Percentiles rank a stretch among this genome's conserved stretches.
Conservation (phyloP, 53 echinoderm and acorn worm species). For the Temnopleurus reevesii region DNA sequence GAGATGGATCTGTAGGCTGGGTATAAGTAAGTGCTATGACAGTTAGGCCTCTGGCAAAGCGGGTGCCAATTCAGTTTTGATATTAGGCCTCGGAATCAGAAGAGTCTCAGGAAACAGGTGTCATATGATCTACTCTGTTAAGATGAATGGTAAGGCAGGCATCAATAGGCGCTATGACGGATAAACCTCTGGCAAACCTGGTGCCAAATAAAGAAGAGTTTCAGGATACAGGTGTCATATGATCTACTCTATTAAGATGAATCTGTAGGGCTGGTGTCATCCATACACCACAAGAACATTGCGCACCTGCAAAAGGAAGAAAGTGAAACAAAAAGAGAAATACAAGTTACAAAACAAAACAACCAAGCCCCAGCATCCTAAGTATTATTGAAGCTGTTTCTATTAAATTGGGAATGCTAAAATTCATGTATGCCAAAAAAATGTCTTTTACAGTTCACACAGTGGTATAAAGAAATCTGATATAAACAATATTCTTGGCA, state of each 20-base stretch:
- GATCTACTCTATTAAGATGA: constrained; percentile 83
- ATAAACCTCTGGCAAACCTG: no score
- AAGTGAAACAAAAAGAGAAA: background rate
- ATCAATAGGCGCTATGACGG: no score
- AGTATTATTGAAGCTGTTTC: no score
- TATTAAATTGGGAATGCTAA: no score
- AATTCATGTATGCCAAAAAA: no score
- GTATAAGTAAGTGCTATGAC: background rate
- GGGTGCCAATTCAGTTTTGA: background rate
- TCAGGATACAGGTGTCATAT: constrained; percentile 30
- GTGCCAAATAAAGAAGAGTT: no score
- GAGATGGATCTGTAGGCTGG: no score
- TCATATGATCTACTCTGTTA: constrained; percentile 76
- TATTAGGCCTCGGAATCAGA: background rate
- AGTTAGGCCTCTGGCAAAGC: background rate
- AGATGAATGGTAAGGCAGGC: constrained; percentile 84
- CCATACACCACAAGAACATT: constrained; percentile 95
- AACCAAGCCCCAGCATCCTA: no score
- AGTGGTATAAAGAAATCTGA: no score
- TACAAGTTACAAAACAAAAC: no score
- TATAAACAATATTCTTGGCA: no score
- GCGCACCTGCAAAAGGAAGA: constrained; percentile 67
- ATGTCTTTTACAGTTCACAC: no score
- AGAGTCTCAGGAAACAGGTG: background rate
- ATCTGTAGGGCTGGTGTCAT: constrained; percentile 91